phyloP scores from a whole-genome alignment of 2,797 vertebrate species.

The Lagodon rhomboides region DNA sequence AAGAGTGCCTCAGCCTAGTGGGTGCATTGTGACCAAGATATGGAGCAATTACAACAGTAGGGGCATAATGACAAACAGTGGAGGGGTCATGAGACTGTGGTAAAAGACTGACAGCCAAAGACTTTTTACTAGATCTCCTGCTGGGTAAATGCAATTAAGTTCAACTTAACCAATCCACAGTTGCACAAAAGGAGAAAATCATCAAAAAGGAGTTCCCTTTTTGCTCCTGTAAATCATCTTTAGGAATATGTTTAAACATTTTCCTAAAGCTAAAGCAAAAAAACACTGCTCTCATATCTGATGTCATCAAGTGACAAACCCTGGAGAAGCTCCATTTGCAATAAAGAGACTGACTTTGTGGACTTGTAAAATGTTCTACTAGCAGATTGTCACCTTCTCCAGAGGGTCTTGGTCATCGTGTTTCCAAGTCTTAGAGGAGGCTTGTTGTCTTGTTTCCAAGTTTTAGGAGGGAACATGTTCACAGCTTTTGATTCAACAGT shows the following conservation, averaged over 20 bases:
- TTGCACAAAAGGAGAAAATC: constrained; percentile 11
- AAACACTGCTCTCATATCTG: constrained; percentile 22
- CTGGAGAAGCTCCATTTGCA: constrained; percentile 42
- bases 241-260: constrained; percentile 5
- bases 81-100: constrained; percentile 23
- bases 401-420: constrained; percentile 4
- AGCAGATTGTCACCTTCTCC: constrained; percentile 39
- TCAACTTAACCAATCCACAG: constrained; percentile 31
- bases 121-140: constrained; percentile 26
- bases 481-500: constrained; percentile 27
- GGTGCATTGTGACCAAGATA: constrained; percentile 45
- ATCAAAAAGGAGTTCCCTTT: neutral
- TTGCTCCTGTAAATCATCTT: neutral
- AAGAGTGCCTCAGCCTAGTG: constrained; percentile 38
- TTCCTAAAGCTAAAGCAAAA: constrained; percentile 28
- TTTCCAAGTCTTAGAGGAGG: constrained; percentile 20
- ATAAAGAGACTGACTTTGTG: constrained; percentile 38
- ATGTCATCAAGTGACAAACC: constrained; percentile 40
- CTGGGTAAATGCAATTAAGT: neutral
- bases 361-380: constrained; percentile 41
- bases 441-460: constrained; percentile 18
- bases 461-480: constrained; percentile 31
- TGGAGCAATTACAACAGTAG: constrained; percentile 58
- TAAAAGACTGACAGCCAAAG: constrained; percentile 24
- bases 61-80: constrained; percentile 46